Conservation (phyloP, 2,113 vertebrate genomes). For the Loxodonta africana region DNA sequence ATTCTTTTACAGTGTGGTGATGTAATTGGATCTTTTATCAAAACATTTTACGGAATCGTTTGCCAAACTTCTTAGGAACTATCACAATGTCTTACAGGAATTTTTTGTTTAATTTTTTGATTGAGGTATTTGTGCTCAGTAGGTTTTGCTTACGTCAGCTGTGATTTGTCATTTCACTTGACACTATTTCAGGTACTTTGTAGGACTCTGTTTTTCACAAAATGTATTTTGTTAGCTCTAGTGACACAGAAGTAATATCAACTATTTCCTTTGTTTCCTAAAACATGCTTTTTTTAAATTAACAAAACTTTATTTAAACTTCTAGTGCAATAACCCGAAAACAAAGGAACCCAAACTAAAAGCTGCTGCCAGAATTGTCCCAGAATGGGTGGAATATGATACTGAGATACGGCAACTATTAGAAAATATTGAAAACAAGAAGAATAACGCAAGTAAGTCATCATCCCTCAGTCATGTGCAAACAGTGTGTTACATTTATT, state of each 20-base stretch:
- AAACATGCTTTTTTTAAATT: slow-evolving; percentile 4
- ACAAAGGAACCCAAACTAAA: slow-evolving; percentile 98
- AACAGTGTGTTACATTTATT: neutral
- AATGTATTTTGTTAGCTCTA: neutral
- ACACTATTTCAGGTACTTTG: neutral
- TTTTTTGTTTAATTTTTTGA: slow-evolving; percentile 49
- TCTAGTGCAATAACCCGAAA: slow-evolving; percentile 98
- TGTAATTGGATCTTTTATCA: neutral
- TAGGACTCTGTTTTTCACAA: neutral
- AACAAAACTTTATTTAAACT: slow-evolving; percentile 69
- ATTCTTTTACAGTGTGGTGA: slow-evolving; percentile 24
- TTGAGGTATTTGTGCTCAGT: slow-evolving; percentile 27
- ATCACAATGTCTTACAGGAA: neutral
- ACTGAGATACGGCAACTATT: slow-evolving; percentile 92
- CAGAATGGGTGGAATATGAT: slow-evolving; percentile 96
- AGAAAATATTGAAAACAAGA: slow-evolving; percentile 86
- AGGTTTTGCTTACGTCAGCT: neutral
- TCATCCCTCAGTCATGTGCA: slow-evolving; percentile 61
- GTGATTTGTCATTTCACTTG: neutral
- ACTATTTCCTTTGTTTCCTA: neutral
- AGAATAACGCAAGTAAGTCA: slow-evolving; percentile 70
- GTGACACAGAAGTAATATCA: neutral
- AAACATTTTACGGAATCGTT: slow-evolving; percentile 39
- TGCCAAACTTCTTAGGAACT: neutral
- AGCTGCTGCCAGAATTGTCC: slow-evolving; percentile 95